Evolutionary conservation across 1,140 invertebrate genomes (phyloP), one percentile per base, ranked within the genome.

Genomic region (Frieseomelitta varia): DNA sequence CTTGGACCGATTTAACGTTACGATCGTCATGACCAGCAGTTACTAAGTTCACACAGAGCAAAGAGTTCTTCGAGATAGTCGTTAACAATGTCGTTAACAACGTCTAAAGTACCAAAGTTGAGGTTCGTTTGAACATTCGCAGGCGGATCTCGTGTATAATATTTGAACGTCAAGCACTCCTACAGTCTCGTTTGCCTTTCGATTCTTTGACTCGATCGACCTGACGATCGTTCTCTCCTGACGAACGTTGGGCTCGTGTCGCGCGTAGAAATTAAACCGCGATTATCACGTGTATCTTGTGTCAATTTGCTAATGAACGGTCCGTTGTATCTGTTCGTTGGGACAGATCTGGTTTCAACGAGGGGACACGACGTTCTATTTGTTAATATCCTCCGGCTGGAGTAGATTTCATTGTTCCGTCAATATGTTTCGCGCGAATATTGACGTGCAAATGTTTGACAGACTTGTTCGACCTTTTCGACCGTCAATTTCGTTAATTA

Each of bases 41-140:
- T 79, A 81, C 11, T 14, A 27, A 69, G 61, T 63, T 73, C 34
- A 63, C 63, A 39, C 79, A 65, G 58, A 27, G 8, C 2, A 12
- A 71, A 71, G 63, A 30, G 63, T 74, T 39, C 30, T 58, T 34
- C 73, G 67, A 75, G 30, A 30, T 2, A 30, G 63, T 56, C n/a
- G 30, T n/a, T n/a, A n/a, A n/a, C n/a, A n/a, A n/a, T n/a, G n/a
- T n/a, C 67, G 80, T 65, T 88, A 88, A 88, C 87, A 89, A 89
- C 81, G 74, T 47, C 51, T 88, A 65, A 86, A 84, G 69, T 75
- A 74, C 34, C 79, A 65, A 53, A 68, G 53, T 73, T 80, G 78
- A 34, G 74, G 80, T 88, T 86, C 77, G 84, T 30, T 73, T 82
- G 84, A 89, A 68, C 61, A 77, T 80, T 79, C 71, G 55, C 24